These are phyloP conservation scores for Cecropterus lyciades DNA, from an alignment of 1,140 invertebrate species.

Conservation along the genomic window DNA sequence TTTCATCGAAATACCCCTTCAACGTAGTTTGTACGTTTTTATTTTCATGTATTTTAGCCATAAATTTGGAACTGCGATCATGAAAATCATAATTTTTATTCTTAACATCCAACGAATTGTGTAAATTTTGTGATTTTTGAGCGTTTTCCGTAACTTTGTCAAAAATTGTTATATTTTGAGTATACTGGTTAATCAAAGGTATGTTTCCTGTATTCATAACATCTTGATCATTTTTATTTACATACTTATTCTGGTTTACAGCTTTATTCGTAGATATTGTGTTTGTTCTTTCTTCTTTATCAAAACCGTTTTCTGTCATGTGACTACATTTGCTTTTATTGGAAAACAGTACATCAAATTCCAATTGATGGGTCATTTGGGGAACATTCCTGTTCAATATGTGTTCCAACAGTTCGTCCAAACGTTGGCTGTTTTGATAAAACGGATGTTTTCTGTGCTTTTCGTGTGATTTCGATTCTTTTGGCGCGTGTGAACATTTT, in stretches of 20 bases:
- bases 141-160: slow-evolving; percentile 13
- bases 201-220: neutral
- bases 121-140: neutral
- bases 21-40: neutral
- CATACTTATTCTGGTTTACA: neutral
- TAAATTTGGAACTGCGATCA: slow-evolving; percentile 20
- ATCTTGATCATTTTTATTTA: neutral
- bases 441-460: slow-evolving; percentile 62
- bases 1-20: neutral
- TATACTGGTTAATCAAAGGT: slow-evolving; percentile 7
- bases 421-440: slow-evolving; percentile 58
- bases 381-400: slow-evolving; percentile 44
- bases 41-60: slow-evolving; percentile 12
- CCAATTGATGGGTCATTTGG: slow-evolving; percentile 7
- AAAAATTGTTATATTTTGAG: slow-evolving; percentile 6
- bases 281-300: slow-evolving; percentile 6
- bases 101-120: neutral
- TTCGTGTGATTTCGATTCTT: slow-evolving; percentile 53
- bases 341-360: slow-evolving; percentile 6
- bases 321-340: slow-evolving; percentile 16
- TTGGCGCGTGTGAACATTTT: slow-evolving; percentile 59
- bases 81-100: neutral
- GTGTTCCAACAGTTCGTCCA: slow-evolving; percentile 57
- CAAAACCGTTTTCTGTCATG: neutral
- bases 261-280: no score